Conservation (phyloP, 2,888 invertebrate genomes). For the Megamerina dolium region DNA sequence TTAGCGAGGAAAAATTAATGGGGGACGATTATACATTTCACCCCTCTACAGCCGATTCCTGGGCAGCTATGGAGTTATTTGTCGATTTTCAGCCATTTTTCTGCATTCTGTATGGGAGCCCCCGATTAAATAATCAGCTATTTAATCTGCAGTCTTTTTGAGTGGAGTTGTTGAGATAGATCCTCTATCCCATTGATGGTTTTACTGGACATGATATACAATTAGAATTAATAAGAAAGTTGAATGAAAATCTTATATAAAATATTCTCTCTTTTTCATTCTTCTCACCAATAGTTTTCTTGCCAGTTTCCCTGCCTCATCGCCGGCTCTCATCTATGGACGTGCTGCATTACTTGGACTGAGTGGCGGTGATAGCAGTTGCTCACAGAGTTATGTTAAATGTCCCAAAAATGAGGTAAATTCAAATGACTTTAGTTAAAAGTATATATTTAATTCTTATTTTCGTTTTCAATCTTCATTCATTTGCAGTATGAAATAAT, state of each 20-base stretch:
- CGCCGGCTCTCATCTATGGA: constrained; percentile 67
- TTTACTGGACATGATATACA: neutral
- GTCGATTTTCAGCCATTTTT: too few relatives aligned
- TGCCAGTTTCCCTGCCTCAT: constrained; percentile 45
- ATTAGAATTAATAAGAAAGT: neutral
- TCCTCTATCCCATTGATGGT: too few relatives aligned
- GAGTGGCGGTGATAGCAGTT: constrained; percentile 51
- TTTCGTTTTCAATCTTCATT: constrained; percentile 1
- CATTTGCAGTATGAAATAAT: constrained; percentile 59
- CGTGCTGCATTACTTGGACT: constrained; percentile 70
- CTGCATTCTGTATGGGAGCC: too few relatives aligned
- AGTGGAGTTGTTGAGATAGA: too few relatives aligned
- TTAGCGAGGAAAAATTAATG: too few relatives aligned
- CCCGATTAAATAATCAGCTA: too few relatives aligned
- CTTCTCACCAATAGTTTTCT: constrained; percentile 31
- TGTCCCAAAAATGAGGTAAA: constrained; percentile 62
- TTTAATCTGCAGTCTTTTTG: too few relatives aligned
- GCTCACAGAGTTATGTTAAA: constrained; percentile 57
- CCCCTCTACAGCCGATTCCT: too few relatives aligned
- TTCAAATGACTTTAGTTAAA: neutral
- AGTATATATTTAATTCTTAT: neutral
- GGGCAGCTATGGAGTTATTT: too few relatives aligned
- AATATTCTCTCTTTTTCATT: neutral
- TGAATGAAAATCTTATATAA: neutral
- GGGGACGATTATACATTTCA: too few relatives aligned